Conservation (phyloP, 2,797 vertebrate genomes). For the Crocodylus rhombifer region DNA sequence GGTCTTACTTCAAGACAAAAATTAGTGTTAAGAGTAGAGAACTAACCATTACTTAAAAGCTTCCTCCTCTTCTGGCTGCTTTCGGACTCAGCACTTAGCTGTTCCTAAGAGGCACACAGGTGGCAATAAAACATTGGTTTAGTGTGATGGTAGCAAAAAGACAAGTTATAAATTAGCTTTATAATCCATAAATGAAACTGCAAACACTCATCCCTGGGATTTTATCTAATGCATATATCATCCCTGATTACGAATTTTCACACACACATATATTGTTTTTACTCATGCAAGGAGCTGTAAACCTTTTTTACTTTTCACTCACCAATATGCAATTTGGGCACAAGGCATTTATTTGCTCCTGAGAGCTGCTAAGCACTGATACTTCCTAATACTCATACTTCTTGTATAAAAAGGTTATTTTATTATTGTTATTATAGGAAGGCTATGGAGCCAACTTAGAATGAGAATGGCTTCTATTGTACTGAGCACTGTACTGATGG, state of each 20-base stretch:
- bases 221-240: slow-evolving; percentile 37
- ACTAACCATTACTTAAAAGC: slow-evolving; percentile 21
- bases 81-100: neutral
- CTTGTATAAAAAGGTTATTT: slow-evolving; percentile 9
- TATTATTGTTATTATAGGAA: neutral
- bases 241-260: slow-evolving; percentile 50
- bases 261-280: neutral
- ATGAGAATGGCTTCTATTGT: neutral
- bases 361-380: neutral
- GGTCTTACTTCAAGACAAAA: slow-evolving; percentile 8
- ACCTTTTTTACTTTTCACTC: slow-evolving; percentile 23
- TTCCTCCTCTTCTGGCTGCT: neutral
- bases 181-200: slow-evolving; percentile 32
- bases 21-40: neutral
- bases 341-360: neutral
- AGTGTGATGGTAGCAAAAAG: neutral
- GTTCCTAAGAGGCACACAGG: slow-evolving; percentile 21
- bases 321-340: neutral
- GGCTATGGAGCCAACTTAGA: neutral
- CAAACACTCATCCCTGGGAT: neutral
- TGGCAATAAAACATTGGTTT: slow-evolving; percentile 43
- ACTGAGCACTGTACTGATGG: neutral
- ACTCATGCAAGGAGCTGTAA: slow-evolving; percentile 10
- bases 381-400: neutral
- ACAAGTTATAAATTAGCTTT: slow-evolving; percentile 32